phyloP scores from a whole-genome alignment of 2,113 vertebrate genomes.

The Sander lucioperca region DNA sequence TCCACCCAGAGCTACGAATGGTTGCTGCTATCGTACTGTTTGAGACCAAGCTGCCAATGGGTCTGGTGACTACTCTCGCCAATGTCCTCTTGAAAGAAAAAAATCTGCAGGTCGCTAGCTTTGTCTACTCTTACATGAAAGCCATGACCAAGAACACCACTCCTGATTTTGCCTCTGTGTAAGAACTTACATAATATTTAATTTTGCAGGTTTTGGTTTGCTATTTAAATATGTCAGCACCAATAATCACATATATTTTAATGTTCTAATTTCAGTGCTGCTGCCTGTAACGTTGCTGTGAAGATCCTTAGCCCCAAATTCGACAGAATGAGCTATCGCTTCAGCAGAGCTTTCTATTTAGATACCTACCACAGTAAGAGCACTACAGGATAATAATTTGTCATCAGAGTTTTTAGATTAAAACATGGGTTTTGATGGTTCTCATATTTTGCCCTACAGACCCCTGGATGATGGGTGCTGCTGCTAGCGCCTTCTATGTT shows the following conservation, averaged over 20 bases:
- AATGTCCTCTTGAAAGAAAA: constrained; percentile 80
- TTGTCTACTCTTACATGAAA: constrained; percentile 89
- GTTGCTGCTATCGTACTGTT: constrained; percentile 86
- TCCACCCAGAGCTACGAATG: constrained; percentile 85
- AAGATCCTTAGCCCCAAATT: constrained; percentile 84
- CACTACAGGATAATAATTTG: not conserved
- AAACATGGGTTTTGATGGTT: not conserved
- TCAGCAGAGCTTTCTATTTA: constrained; percentile 80
- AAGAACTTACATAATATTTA: constrained; percentile 68
- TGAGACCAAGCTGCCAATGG: constrained; percentile 84
- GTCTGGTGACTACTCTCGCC: constrained; percentile 82
- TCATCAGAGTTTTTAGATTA: not conserved
- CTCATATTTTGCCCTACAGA: constrained; percentile 64
- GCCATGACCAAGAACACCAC: constrained; percentile 83
- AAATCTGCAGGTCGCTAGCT: constrained; percentile 87
- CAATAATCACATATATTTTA: not conserved
- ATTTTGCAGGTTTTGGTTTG: not conserved
- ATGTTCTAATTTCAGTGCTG: constrained; percentile 82
- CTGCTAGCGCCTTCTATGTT: constrained; percentile 83
- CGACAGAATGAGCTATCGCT: constrained; percentile 83
- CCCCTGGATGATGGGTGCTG: constrained; percentile 85
- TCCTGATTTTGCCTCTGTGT: constrained; percentile 84
- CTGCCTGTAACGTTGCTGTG: constrained; percentile 87
- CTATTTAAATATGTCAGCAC: not conserved
- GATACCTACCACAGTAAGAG: constrained; percentile 84